A percentile compares a stretch with the other conserved stretches of the same genome.
These are phyloP conservation scores for Geotrypetes seraphini DNA, from an alignment of 2,797 vertebrate genomes.

Conservation along the genomic window DNA sequence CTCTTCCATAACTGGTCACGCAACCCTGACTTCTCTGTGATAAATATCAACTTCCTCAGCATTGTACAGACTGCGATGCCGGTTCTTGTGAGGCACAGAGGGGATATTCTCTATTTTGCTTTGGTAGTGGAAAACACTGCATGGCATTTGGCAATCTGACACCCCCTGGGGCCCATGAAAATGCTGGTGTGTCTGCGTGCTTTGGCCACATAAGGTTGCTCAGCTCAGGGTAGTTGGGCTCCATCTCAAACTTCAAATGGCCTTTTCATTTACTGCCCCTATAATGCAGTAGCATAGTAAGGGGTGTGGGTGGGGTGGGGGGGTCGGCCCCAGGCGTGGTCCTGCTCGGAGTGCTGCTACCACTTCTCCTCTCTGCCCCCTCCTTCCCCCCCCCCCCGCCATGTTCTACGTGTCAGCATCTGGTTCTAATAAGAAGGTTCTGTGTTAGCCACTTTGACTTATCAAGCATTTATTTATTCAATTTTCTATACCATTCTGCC, in stretches of 20 bases:
- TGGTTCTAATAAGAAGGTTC: too few relatives aligned
- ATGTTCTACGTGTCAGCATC: too few relatives aligned
- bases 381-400: too few relatives aligned
- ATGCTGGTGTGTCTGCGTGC: neutral
- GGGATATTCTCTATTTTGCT: constrained; percentile 12
- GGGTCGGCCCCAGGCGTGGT: too few relatives aligned
- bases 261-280: neutral
- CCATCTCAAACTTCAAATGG: neutral
- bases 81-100: neutral
- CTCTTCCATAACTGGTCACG: constrained; percentile 1
- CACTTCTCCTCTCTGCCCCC: too few relatives aligned
- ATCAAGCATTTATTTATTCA: too few relatives aligned
- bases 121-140: constrained; percentile 11
- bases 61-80: neutral
- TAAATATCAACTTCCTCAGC: neutral
- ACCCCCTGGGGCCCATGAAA: neutral
- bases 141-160: constrained; percentile 16
- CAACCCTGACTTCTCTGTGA: neutral
- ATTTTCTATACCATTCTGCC: too few relatives aligned
- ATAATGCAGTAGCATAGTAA: too few relatives aligned
- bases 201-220: neutral
- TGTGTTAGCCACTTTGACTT: too few relatives aligned
- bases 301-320: too few relatives aligned
- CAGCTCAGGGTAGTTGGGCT: too few relatives aligned
- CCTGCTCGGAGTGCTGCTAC: too few relatives aligned